Percentiles rank a stretch among this genome's conserved stretches.
phyloP scores from a whole-genome alignment of 2,113 vertebrate genomes.

The Bufo gargarizans region DNA sequence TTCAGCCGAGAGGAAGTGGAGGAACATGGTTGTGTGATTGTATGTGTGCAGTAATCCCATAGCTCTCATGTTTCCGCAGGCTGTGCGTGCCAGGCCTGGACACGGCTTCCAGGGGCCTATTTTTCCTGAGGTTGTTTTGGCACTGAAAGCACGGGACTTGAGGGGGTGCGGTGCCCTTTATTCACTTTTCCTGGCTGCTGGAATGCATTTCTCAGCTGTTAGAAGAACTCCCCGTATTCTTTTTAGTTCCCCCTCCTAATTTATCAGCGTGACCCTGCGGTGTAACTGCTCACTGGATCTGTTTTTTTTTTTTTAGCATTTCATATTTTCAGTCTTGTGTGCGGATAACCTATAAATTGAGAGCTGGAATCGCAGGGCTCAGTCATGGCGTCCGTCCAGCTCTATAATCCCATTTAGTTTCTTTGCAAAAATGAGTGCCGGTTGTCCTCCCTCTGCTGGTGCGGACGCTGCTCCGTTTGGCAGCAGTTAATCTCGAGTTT shows the following conservation, averaged over 20 bases:
- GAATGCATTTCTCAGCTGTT: conserved; percentile 51
- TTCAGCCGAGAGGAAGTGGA: conserved; percentile 41
- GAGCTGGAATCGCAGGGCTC: not conserved
- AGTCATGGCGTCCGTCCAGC: not conserved
- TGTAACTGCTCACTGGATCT: not conserved
- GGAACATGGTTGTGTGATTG: conserved; percentile 54
- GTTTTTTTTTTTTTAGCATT: not conserved
- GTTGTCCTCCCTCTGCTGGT: too few relatives aligned
- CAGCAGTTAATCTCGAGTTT: not conserved
- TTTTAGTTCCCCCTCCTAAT: not conserved
- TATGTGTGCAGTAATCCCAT: conserved; percentile 54
- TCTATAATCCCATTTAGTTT: not conserved
- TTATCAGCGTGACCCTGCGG: not conserved
- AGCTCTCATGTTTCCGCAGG: conserved; percentile 55
- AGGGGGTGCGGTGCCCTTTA: conserved; percentile 55
- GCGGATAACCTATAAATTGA: not conserved
- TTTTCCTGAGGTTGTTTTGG: conserved; percentile 56
- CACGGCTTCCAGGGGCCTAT: conserved; percentile 50
- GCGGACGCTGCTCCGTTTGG: not conserved
- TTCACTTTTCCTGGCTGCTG: conserved; percentile 51
- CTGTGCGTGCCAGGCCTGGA: conserved; percentile 53
- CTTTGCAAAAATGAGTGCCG: too few relatives aligned
- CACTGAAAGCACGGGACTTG: conserved; percentile 43
- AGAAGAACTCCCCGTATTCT: conserved; percentile 32
- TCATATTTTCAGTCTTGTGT: not conserved